Base-by-base conservation (phyloP, 2,888 invertebrate species). In the Flexamia atlantica region DNA sequence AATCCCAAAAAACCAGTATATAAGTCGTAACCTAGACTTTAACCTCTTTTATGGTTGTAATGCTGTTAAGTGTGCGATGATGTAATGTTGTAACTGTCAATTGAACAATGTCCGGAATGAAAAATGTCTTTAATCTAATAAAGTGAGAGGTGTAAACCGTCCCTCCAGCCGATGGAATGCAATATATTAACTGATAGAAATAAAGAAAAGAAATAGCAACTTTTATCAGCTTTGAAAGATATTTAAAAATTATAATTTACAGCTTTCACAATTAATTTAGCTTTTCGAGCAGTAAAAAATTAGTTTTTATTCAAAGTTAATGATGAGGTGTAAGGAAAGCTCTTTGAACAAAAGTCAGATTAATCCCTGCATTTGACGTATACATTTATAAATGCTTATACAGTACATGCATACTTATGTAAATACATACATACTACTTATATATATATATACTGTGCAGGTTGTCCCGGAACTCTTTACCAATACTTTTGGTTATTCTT, bases 41-140 rank as follows among this genome's bases (percentile, higher is more conserved):
- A 28, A 2, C 28, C 64, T 14, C 28, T 28, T 64, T 64, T 64
- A 64, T 30, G 64, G 28, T 14, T 2, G 20, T 64, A 28, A 64
- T 30, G 57, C 57, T 57, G 64, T 64, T 28, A 64, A 64, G 64
- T 4, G 64, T 30, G 20, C 57, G 9, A 57, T 57, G 57, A 23
- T 57, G 23, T 57, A 25, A 46, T 53, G 64, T 28, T 30, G 30
- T 28, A 64, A 64, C 64, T 64, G 64, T 64, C 64, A 64, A 64
- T 64, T 64, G 64, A 30, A 64, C 64, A 64, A 64, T 64, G 64
- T 30, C 64, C 64, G 30, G 28, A 30, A 30, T 64, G 64, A 64
- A 64, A 64, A 64, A 64, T 64, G 64, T 28, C 64, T 25, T 57
- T 57, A 57, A 57, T 30, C 28, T 64, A 28, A 64, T 64, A 64